phyloP scores from a whole-genome alignment of 1,140 invertebrate species.

The Macrotrachela quadricornifera region DNA sequence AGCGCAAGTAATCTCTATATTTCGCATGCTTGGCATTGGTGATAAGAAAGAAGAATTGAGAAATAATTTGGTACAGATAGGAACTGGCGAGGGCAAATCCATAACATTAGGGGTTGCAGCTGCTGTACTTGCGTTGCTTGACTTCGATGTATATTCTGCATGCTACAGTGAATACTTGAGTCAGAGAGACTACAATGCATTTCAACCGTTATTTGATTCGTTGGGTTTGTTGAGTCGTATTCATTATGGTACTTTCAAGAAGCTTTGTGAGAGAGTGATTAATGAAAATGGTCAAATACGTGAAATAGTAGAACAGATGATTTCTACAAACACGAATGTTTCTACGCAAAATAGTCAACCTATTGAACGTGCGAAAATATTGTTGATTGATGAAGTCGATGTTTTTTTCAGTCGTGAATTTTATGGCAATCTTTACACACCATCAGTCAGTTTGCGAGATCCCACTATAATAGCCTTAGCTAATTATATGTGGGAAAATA shows the following conservation, averaged over 20 bases:
- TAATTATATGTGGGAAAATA: not conserved
- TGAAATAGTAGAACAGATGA: not conserved
- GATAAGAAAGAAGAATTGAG: not conserved
- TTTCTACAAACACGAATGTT: too few relatives aligned
- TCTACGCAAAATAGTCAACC: not conserved
- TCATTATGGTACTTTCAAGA: not conserved
- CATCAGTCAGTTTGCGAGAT: not conserved
- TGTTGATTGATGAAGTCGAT: not conserved
- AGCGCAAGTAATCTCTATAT: not conserved
- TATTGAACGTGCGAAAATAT: not conserved
- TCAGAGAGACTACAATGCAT: not conserved
- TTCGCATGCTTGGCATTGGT: not conserved
- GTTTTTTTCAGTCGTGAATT: not conserved
- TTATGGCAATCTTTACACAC: not conserved
- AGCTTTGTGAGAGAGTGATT: not conserved
- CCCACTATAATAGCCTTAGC: not conserved
- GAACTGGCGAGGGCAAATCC: slow-evolving; percentile 2
- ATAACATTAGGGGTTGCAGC: not conserved
- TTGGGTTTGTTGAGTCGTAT: not conserved
- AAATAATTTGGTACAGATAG: not conserved
- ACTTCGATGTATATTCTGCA: not conserved
- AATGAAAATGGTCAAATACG: not conserved
- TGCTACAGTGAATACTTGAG: not conserved
- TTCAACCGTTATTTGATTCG: not conserved
- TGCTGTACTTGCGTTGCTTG: not conserved